These are phyloP conservation scores for Sitta carolinensis DNA, from an alignment of 2,797 vertebrate genomes.

Conservation along the genomic window DNA sequence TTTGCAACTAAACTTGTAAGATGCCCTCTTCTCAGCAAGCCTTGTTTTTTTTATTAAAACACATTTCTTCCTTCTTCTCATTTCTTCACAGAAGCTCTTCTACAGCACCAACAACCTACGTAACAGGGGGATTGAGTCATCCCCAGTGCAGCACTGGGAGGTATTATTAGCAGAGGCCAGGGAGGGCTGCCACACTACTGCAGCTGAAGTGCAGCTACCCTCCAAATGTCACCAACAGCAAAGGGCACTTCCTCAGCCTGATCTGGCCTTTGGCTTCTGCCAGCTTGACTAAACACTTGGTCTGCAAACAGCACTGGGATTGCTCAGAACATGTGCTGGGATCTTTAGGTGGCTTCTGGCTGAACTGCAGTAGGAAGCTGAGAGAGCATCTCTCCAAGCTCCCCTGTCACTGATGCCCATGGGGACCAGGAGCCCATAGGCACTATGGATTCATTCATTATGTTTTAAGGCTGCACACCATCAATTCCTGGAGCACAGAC, in stretches of 20 bases:
- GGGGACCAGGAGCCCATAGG: neutral
- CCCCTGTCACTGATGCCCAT: neutral
- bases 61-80: neutral
- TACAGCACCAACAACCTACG: neutral
- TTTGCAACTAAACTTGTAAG: neutral
- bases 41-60: neutral
- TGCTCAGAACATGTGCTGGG: neutral
- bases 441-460: neutral
- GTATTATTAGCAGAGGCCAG: neutral
- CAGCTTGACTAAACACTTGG: neutral
- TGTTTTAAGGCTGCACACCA: neutral
- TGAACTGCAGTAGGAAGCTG: neutral
- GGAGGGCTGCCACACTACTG: neutral
- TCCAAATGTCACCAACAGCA: neutral
- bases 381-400: neutral
- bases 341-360: neutral
- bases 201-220: neutral
- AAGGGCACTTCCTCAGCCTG: neutral
- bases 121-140: neutral
- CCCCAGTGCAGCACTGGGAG: neutral
- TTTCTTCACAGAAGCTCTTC: neutral
- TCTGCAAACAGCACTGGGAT: neutral
- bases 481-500: neutral
- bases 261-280: neutral
- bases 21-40: neutral